These are phyloP conservation scores for Drosophila neocordata DNA, from an alignment of 1,140 invertebrate species.

Conservation along the genomic window DNA sequence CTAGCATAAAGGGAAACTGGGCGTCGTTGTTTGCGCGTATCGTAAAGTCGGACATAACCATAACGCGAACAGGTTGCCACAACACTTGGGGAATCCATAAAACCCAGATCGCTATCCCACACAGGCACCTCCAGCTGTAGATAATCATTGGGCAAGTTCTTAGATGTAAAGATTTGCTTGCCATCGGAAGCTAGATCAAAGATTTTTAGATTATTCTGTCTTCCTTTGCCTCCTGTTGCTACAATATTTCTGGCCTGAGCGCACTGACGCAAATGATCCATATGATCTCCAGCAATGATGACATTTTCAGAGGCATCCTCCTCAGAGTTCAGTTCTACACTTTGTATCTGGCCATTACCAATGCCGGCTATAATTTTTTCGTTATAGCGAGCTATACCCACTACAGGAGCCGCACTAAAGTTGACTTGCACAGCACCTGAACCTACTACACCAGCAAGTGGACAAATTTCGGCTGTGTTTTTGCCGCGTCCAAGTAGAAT, in stretches of 20 bases:
- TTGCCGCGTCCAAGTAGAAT: constrained; percentile 85
- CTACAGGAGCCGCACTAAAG: constrained; percentile 61
- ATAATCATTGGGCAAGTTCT: constrained; percentile 89
- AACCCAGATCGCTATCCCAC: constrained; percentile 89
- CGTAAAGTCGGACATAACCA: constrained; percentile 86
- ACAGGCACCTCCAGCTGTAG: constrained; percentile 90
- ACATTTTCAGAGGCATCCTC: constrained; percentile 29
- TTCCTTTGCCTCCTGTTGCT: constrained; percentile 84
- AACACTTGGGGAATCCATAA: constrained; percentile 82
- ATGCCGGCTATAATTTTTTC: constrained; percentile 72
- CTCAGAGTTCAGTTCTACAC: constrained; percentile 26
- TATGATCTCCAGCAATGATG: constrained; percentile 62
- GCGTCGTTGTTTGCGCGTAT: constrained; percentile 78
- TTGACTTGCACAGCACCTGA: constrained; percentile 22
- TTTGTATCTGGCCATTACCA: constrained; percentile 70
- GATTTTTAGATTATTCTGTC: constrained; percentile 84
- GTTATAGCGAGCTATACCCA: constrained; percentile 69
- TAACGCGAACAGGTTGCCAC: constrained; percentile 88
- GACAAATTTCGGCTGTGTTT: constrained; percentile 57
- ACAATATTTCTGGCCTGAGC: constrained; percentile 68
- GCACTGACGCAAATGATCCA: constrained; percentile 83
- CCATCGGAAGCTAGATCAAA: constrained; percentile 83
- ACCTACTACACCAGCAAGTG: constrained; percentile 28
- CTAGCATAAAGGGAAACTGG: constrained; percentile 73
- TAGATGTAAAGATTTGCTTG: constrained; percentile 83